phyloP scores from a whole-genome alignment of 2,113 vertebrate genomes.

The Rhabdomys dilectus region DNA sequence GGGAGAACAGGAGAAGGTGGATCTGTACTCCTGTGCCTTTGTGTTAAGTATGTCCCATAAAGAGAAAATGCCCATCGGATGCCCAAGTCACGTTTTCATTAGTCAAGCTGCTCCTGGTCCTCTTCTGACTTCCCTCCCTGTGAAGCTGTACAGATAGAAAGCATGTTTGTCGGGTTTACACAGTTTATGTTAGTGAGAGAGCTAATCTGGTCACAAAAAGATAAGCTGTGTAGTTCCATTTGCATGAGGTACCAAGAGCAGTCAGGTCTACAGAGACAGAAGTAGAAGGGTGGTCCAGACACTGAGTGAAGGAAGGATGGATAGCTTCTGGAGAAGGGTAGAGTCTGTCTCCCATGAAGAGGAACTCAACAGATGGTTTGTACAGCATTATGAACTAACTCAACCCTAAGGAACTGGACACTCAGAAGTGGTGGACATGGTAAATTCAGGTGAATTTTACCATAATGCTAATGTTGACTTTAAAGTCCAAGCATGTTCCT shows the following conservation, averaged over 20 bases:
- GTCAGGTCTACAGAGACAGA: neutral
- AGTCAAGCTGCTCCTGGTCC: neutral
- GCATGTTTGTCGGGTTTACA: neutral
- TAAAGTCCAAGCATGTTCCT: neutral
- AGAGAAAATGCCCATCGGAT: neutral
- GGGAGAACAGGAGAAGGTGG: neutral
- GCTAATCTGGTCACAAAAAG: neutral
- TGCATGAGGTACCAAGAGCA: neutral
- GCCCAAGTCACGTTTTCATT: neutral
- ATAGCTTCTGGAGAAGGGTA: neutral
- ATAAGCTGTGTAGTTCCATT: neutral
- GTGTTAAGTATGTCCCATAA: neutral
- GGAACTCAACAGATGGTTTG: neutral
- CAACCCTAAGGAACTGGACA: neutral
- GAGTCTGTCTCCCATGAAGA: neutral
- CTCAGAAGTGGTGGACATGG: neutral
- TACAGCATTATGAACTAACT: neutral
- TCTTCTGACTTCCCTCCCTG: neutral
- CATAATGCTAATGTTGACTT: neutral
- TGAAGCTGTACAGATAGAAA: neutral
- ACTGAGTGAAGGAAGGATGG: too few species aligned
- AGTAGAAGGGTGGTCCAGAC: neutral
- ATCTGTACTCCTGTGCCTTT: neutral
- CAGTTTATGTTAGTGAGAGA: neutral
- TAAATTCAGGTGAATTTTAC: neutral